These are phyloP conservation scores for Osmerus eperlanus DNA, from an alignment of 2,113 vertebrate species.

Conservation along the genomic window DNA sequence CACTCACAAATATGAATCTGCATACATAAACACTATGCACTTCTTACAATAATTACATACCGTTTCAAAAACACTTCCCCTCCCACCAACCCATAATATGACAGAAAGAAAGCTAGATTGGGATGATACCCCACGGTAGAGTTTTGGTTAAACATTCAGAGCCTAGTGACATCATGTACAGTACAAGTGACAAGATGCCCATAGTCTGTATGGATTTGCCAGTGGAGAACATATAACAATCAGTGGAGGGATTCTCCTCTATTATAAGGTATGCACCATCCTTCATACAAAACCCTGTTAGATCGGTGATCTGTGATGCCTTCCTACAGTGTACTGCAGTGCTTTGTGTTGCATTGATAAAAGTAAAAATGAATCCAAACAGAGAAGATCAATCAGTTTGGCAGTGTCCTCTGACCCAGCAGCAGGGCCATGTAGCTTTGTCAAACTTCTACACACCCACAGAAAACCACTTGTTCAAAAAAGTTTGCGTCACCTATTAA, in stretches of 20 bases:
- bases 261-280: slow-evolving; percentile 2
- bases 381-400: slow-evolving; percentile 49
- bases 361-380: slow-evolving; percentile 34
- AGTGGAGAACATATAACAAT: slow-evolving; percentile 19
- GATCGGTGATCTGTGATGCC: slow-evolving; percentile 16
- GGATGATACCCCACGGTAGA: slow-evolving; percentile 17
- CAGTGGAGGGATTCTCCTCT: slow-evolving; percentile 24
- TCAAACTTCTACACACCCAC: background rate
- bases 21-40: slow-evolving; percentile 55
- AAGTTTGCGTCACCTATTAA: slow-evolving; percentile 10
- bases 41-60: slow-evolving; percentile 51
- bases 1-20: slow-evolving; percentile 63
- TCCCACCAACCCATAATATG: slow-evolving; percentile 10
- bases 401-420: slow-evolving; percentile 53
- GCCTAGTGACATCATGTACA: slow-evolving; percentile 37
- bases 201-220: slow-evolving; percentile 14
- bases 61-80: slow-evolving; percentile 36
- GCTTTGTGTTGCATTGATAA: slow-evolving; percentile 23
- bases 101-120: slow-evolving; percentile 16
- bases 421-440: slow-evolving; percentile 28
- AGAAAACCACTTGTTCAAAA: slow-evolving; percentile 21
- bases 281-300: slow-evolving; percentile 11
- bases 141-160: slow-evolving; percentile 38
- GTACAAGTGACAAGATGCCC: slow-evolving; percentile 25
- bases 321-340: slow-evolving; percentile 22